Evolutionary conservation across 2,113 vertebrate genomes (phyloP), one percentile per base, ranked within the genome.

Genomic region (Stomatorhinus ivindoensis): DNA sequence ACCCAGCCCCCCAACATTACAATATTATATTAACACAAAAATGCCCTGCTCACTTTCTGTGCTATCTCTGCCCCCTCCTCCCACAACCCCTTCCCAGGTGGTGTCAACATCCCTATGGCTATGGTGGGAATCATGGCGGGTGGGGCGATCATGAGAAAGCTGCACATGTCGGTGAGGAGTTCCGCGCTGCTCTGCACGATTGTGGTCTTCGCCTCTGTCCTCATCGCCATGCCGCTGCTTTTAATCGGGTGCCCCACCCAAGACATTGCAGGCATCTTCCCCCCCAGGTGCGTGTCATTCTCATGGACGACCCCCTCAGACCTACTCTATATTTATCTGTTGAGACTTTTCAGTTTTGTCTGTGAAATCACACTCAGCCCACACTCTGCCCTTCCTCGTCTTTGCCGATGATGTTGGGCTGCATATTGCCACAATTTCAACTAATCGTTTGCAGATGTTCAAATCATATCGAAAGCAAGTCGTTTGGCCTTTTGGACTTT

Each of bases 161-260:
- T 97, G 89, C 94, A 90, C 46, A 91, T 99, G 90, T 95, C 96
- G 0, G 92, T 97, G 10, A 46, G 31, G 35, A 93, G 92, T 0
- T 96, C 97, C 15, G 94, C 94, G 0, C 61, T 83, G 87, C 90
- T 99, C 90, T 97, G 98, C 7, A 86, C 95, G 0, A 8, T 90
- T 0, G 95, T 95, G 19, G 90, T 96, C 61, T 44, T 97, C 3
- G 17, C 95, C 1, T 95, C 96, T 73, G 19, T 97, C 0, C 17
- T 97, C 0, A 1, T 93, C 0, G 93, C 95, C 7, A 1, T 95
- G 0, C 98, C 98, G 0, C 95, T 99, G 88, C 92, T 98, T 89
- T 94, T 98, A 93, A 91, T 98, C 0, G 97, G 98, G 91, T 99
- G 98, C 89, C 89, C 97, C 7, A 97, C 97, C 0, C 97, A 98